Evolutionary conservation across 2,888 invertebrate genomes (phyloP), one percentile per base, ranked within the genome.

Genomic region (Drosophila paranaensis): DNA sequence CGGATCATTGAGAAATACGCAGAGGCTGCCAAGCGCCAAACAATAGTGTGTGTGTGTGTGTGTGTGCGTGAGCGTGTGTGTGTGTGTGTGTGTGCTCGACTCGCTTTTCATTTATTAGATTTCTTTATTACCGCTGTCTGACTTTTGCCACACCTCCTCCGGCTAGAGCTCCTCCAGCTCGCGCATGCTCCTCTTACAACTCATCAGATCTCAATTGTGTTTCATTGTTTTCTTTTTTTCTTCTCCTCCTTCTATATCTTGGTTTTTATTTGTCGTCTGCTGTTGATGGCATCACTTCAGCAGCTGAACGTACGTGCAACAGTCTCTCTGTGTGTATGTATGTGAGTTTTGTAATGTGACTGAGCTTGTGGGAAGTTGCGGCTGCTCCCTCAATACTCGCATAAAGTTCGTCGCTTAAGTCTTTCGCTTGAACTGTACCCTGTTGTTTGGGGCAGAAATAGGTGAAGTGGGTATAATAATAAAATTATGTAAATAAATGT

Each of bases 251-350:
- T 46, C 55, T 55, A 30, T 30, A 48, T 50, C 39, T 35, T 27
- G 16, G 16, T 10, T 10, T n/a, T 62, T 73, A 10, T 69, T 77
- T 77, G 73, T 89, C 69, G 72, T 77, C 75, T 72, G 72, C 70
- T 75, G 88, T 89, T 88, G 90, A 88, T 88, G 88, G 88, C 90
- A 90, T 87, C 88, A 90, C 87, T 88, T 89, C 89, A 90, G 88
- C 90, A 89, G 74, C 71, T 81, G 62, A 68, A 68, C 66, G 68
- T 75, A 62, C 84, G 71, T 58, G 46, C 39, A 57, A 57, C 57
- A 25, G 30, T 39, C 20, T 66, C 35, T 62, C 46, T 69, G 39
- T 64, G 43, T 78, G 69, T 57, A n/a, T 48, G 33, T 33, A 53
- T 64, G 33, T 33, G 30, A 48, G 54, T 79, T 79, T 82, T 87